Conservation (phyloP, 2,113 vertebrate genomes). For the Daphoenositta chrysoptera region DNA sequence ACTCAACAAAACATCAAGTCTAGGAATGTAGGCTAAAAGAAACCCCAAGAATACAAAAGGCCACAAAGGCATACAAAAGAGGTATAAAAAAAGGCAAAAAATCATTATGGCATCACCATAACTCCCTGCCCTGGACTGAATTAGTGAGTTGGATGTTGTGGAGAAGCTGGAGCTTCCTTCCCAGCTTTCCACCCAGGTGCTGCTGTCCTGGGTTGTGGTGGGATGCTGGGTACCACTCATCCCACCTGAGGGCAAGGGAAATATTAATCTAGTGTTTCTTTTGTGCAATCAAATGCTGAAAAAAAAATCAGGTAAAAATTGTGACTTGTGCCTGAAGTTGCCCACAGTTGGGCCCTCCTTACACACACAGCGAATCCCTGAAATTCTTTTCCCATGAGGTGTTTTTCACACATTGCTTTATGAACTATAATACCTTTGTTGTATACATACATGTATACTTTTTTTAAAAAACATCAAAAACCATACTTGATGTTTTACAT, state of each 20-base stretch:
- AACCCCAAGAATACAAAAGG: too few relatives aligned
- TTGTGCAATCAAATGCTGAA: neutral
- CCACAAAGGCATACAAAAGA: too few relatives aligned
- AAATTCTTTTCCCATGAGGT: neutral
- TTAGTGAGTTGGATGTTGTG: neutral
- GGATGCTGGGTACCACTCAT: neutral
- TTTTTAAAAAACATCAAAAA: neutral
- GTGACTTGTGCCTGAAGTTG: neutral
- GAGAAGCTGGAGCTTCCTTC: neutral
- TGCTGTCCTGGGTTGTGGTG: neutral
- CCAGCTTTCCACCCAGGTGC: neutral
- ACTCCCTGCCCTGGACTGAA: neutral
- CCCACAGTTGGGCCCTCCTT: rapidly evolving
- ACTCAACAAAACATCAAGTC: too few relatives aligned
- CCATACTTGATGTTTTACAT: neutral
- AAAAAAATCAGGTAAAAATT: neutral
- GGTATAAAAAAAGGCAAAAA: too few relatives aligned
- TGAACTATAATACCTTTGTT: neutral
- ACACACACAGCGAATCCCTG: neutral
- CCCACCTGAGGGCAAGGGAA: rapidly evolving
- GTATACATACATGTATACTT: too few relatives aligned
- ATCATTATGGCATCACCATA: too few relatives aligned
- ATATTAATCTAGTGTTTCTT: neutral
- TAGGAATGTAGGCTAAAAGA: too few relatives aligned
- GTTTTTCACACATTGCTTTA: neutral